Evolutionary conservation across 2,113 vertebrate species (phyloP).

Genomic region (Menura novaehollandiae): DNA sequence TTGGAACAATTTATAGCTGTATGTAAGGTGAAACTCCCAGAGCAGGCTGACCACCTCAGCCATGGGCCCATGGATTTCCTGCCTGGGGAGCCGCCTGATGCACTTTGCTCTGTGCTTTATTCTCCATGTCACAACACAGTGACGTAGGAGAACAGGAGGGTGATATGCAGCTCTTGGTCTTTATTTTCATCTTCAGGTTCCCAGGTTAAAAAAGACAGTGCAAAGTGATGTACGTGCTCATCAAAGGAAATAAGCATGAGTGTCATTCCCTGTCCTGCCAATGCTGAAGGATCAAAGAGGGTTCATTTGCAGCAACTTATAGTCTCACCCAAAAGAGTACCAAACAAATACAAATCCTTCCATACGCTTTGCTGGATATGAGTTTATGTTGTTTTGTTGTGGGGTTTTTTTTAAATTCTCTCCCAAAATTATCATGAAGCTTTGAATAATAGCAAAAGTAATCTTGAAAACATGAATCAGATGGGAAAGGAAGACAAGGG

Average conservation of each 20-base stretch:
- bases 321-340: not conserved
- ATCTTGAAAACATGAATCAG: not conserved
- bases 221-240: fast-evolving
- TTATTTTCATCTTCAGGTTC: not conserved
- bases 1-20: not conserved
- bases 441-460: not conserved
- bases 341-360: not conserved
- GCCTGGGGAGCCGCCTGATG: not conserved
- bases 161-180: not conserved
- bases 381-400: not conserved
- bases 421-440: not conserved
- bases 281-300: not conserved
- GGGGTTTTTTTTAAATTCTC: not conserved
- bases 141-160: not conserved
- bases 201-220: not conserved
- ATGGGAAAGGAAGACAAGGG: not conserved
- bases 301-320: not conserved
- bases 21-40: not conserved
- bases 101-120: fast-evolving
- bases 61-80: not conserved
- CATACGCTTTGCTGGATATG: not conserved
- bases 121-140: not conserved
- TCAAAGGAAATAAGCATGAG: not conserved
- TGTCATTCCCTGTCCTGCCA: not conserved
- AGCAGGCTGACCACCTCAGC: not conserved